Conservation (phyloP, 1,140 invertebrate genomes). For the Carposina sasakii region DNA sequence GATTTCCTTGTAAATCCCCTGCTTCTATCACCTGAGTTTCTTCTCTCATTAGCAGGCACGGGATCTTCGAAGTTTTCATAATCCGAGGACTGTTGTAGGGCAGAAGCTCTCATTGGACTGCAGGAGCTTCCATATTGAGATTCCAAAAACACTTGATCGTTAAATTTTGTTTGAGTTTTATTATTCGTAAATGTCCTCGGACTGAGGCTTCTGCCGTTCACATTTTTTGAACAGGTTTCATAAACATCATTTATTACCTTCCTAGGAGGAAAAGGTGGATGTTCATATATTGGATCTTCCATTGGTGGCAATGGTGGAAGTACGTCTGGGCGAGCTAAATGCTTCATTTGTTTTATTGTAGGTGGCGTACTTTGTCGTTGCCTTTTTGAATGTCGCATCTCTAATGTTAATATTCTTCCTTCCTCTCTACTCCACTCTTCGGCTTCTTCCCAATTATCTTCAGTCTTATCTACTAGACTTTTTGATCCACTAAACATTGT, state of each 20-base stretch:
- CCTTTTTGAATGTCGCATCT: slow-evolving; percentile 78
- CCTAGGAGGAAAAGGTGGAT: slow-evolving; percentile 73
- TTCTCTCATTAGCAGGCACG: neutral
- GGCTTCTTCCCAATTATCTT: slow-evolving; percentile 41
- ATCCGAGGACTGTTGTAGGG: slow-evolving; percentile 47
- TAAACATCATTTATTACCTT: slow-evolving; percentile 58
- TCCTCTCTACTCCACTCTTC: slow-evolving; percentile 64
- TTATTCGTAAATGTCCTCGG: slow-evolving; percentile 52
- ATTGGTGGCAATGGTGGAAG: slow-evolving; percentile 76
- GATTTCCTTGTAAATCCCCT: slow-evolving; percentile 28
- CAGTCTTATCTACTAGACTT: slow-evolving; percentile 34
- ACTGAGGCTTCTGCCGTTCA: slow-evolving; percentile 74
- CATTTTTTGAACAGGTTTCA: slow-evolving; percentile 76
- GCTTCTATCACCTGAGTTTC: slow-evolving; percentile 18
- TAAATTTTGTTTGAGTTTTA: slow-evolving; percentile 27
- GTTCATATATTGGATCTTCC: slow-evolving; percentile 73
- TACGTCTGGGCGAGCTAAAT: slow-evolving; percentile 75
- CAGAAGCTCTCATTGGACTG: slow-evolving; percentile 64
- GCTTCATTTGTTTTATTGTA: slow-evolving; percentile 59
- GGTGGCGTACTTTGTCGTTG: slow-evolving; percentile 75
- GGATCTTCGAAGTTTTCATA: slow-evolving; percentile 51
- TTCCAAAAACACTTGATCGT: slow-evolving; percentile 24
- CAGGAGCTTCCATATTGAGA: slow-evolving; percentile 34
- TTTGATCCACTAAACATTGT: slow-evolving; percentile 39
- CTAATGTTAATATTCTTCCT: slow-evolving; percentile 75